Evolutionary conservation across 2,888 invertebrate species (phyloP).

Genomic region (Ormyrus pomaceus): DNA sequence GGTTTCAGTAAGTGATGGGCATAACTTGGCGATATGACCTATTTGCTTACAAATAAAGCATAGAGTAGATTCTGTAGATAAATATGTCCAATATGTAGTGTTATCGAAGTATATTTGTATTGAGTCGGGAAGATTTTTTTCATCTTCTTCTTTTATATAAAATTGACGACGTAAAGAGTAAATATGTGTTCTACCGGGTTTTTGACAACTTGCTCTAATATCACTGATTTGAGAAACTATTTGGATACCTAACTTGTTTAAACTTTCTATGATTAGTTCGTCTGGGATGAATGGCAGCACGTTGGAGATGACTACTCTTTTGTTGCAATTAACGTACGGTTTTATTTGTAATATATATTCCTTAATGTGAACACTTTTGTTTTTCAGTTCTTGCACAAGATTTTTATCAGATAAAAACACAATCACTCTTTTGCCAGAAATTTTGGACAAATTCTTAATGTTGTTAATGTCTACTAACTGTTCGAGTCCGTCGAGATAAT

Average conservation of each 20-base stretch:
- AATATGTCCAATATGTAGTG: neutral
- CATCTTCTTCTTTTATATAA: neutral
- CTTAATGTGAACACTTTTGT: neutral
- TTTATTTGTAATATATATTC: no score
- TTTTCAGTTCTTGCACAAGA: neutral
- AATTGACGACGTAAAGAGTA: neutral
- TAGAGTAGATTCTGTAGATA: neutral
- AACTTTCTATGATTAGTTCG: neutral
- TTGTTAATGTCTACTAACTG: neutral
- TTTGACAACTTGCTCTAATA: neutral
- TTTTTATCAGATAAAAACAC: neutral
- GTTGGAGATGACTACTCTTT: neutral
- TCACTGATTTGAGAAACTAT: constrained; percentile 1
- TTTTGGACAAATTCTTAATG: neutral
- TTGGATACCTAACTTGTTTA: neutral
- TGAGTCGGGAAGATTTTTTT: neutral
- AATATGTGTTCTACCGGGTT: neutral
- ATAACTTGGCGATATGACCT: neutral
- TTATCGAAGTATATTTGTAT: constrained; percentile 2
- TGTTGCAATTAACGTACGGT: neutral
- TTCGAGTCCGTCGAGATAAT: constrained; percentile 18
- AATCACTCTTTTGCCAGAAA: neutral
- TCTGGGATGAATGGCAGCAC: neutral
- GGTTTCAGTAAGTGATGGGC: no score
- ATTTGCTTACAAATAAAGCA: constrained; percentile 3